Base-by-base conservation (phyloP, 2,888 invertebrate species). In the Tridacna crocea region DNA sequence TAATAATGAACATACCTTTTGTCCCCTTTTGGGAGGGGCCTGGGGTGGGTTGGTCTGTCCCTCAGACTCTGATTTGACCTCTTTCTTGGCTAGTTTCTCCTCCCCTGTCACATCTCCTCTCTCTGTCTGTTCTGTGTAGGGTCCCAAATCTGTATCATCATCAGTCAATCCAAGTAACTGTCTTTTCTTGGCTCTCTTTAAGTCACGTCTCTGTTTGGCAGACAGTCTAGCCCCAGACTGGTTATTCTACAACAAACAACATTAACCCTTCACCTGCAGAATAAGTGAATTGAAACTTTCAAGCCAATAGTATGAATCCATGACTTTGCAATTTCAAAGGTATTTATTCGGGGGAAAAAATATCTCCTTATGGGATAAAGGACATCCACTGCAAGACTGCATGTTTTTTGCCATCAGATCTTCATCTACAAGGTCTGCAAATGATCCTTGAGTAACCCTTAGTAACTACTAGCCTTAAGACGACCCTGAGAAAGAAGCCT, bases 171-270 rank as follows among this genome's bases (percentile, higher is more conserved):
- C 68, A 8, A 68, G 66, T 61, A 63, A 74, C 27, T 79, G 73
- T 60, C 76, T 74, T 75, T 90, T 91, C 77, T 88, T 90, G 27
- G 88, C 88, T 80, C 92, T 92, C 88, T 92, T 91, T 91, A 90
- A 89, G 88, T 91, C 90, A 63, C 92, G 78, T 90, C 93, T 90
- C 79, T 93, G 92, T 85, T 93, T 95, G 91, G 92, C 94, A 70
- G 93, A 91, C 24, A 93, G 46, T 75, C 87, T 90, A 2, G 80
- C 73, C 6, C 82, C 85, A 26, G 66, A n/a, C 17, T 58, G 22
- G 6, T 12, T 27, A 22, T 22, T 61, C 61, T 61, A 61, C 22
- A 61, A 61, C 15, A 61, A 61, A 55, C 36, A 36, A 36, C 36
- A 36, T 36, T 36, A 36, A 36, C 2, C 36, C 36, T 36, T 36